Base-by-base conservation (phyloP, 2,888 invertebrate genomes). In the Philereme transversata region DNA sequence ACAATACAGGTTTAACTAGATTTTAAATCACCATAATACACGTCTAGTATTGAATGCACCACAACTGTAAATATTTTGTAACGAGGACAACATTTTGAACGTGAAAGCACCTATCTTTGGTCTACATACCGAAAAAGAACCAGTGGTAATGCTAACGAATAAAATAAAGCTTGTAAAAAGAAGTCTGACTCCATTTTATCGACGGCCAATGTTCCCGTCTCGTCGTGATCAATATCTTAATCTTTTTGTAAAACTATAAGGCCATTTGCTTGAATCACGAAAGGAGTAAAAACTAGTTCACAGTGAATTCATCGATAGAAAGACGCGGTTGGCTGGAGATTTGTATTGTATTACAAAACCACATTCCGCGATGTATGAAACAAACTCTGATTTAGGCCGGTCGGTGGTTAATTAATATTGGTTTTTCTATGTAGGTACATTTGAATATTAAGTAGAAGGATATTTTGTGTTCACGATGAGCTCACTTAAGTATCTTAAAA, bases 341-440 rank as follows among this genome's bases (percentile, higher is more conserved):
- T 22, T 41, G 60, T 47, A 49, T 68, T 53, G 46, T 50, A 55
- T 65, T 60, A 67, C 67, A 57, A 56, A 67, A 65, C 69, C 65
- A 41, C 67, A 69, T 60, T 57, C 53, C 54, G 40, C 53, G 65
- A 58, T 52, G 53, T 62, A 60, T 57, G 58, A 65, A 60, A 58
- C 56, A 53, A 52, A 38, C 33, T 48, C 47, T 11, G 58, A 65
- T 62, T 64, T 67, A 65, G 58, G 63, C 43, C 56, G 57, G 40
- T 40, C 40, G 7, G 40, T 58, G 55, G 50, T 60, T 40, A 50
- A 34, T 41, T 46, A 35, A 33, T 40, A n/a, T 36, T 33, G 50
- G 8, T 40, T 40, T 8, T 40, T n/a, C n/a, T n/a, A n/a, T n/a
- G n/a, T n/a, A n/a, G n/a, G n/a, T n/a, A 22, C 22, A 22, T 22